Evolutionary conservation across 2,113 vertebrate genomes (phyloP).

Genomic region (Actinemys pallida): DNA sequence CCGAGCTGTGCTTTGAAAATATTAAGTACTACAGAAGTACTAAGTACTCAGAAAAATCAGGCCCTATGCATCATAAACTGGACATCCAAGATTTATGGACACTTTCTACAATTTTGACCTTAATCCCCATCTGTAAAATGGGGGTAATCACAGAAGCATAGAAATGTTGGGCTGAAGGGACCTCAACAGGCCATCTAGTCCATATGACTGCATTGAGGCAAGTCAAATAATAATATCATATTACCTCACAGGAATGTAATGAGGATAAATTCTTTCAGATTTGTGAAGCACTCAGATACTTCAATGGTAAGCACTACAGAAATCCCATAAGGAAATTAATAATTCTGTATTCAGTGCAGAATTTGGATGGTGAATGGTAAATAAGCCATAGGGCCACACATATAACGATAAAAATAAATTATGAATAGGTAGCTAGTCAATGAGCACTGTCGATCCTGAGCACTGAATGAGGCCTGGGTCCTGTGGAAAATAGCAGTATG

Average conservation of each 20-base stretch:
- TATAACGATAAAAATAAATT: not conserved
- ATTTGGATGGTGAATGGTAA: not conserved
- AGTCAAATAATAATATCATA: not conserved
- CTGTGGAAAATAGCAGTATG: not conserved
- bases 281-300: not conserved
- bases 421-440: not conserved
- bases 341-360: not conserved
- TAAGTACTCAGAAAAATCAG: not conserved
- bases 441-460: not conserved
- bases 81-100: not conserved
- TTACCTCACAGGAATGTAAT: not conserved
- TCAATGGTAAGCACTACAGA: not conserved
- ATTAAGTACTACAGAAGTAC: not conserved
- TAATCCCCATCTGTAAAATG: not conserved
- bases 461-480: fast-evolving
- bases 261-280: not conserved
- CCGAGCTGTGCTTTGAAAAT: not conserved
- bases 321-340: not conserved
- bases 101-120: constrained; percentile 1
- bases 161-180: not conserved
- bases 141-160: not conserved
- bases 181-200: not conserved
- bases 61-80: not conserved
- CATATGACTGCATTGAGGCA: not conserved
- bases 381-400: not conserved